A percentile compares a stretch with the other conserved stretches of the same genome.
Evolutionary conservation across 2,113 vertebrate genomes (phyloP).

Genomic region (Mobula hypostoma): DNA sequence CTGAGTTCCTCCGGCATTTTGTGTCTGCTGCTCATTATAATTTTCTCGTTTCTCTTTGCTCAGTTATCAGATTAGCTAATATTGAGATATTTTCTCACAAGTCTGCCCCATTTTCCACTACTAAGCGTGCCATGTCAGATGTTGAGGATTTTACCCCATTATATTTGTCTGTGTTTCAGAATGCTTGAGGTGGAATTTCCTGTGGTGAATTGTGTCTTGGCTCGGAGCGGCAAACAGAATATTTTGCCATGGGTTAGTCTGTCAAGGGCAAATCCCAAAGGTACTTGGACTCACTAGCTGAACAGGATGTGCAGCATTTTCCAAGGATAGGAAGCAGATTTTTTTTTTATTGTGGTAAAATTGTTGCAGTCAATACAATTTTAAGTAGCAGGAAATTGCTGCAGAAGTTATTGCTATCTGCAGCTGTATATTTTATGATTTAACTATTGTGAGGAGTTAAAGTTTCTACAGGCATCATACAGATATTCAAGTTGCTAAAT

Average conservation of each 20-base stretch:
- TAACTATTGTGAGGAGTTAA: background rate
- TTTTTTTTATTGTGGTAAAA: conserved; percentile 15
- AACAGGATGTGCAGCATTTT: conserved; percentile 24
- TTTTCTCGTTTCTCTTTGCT: background rate
- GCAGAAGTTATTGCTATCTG: background rate
- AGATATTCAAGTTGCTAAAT: background rate
- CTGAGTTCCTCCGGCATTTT: too few relatives aligned
- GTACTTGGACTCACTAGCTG: background rate
- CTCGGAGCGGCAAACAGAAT: background rate
- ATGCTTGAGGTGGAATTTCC: conserved; percentile 34
- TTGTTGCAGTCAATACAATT: background rate
- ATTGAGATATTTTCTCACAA: background rate
- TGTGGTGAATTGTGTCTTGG: conserved; percentile 32
- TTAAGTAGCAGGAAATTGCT: conserved; percentile 2
- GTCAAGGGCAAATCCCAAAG: conserved; percentile 29
- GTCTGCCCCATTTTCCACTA: background rate
- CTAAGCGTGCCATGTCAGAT: background rate
- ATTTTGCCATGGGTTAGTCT: conserved; percentile 23
- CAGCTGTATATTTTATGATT: conserved; percentile 11
- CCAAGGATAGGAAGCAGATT: conserved; percentile 22
- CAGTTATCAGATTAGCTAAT: background rate
- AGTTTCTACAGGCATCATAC: background rate
- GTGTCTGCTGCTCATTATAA: too few relatives aligned
- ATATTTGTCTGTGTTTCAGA: background rate
- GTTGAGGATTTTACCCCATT: conserved; percentile 14